Evolutionary conservation across 2,797 vertebrate species (phyloP).

Genomic region (Valencia hispanica): DNA sequence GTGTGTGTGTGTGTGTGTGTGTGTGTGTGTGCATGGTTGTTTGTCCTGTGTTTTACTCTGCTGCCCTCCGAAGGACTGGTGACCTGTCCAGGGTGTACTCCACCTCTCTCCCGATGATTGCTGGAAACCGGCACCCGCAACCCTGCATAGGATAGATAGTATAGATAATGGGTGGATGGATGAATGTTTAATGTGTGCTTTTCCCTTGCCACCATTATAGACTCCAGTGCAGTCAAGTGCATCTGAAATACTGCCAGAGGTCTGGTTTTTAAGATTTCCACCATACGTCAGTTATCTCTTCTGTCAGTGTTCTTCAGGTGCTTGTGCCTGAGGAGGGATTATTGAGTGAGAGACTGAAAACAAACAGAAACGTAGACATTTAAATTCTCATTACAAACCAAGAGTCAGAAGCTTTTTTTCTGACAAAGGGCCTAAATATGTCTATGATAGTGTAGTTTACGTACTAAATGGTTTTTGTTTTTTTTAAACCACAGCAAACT

Average conservation of each 20-base stretch:
- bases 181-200: slow-evolving; percentile 11
- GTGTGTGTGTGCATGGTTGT: too few relatives aligned
- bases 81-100: too few relatives aligned
- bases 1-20: too few relatives aligned
- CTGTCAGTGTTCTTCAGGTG: slow-evolving; percentile 10
- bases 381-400: background rate
- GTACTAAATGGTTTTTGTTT: too few relatives aligned
- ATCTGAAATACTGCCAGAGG: background rate
- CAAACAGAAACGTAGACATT: background rate
- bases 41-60: too few relatives aligned
- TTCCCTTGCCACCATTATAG: slow-evolving; percentile 12
- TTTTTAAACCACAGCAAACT: background rate
- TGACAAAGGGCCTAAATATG: background rate
- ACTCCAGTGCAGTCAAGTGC: background rate
- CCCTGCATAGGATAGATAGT: too few relatives aligned
- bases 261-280: slow-evolving; percentile 11
- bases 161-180: too few relatives aligned
- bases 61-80: too few relatives aligned
- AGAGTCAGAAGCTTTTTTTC: background rate
- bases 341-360: slow-evolving; percentile 20
- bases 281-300: background rate
- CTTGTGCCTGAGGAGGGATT: slow-evolving; percentile 12
- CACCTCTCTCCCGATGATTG: too few relatives aligned
- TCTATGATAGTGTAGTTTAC: background rate
- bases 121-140: too few relatives aligned